Evolutionary conservation across 2,797 vertebrate genomes (phyloP), one percentile per base, ranked within the genome.

Genomic region (Threskiornis aethiopicus): DNA sequence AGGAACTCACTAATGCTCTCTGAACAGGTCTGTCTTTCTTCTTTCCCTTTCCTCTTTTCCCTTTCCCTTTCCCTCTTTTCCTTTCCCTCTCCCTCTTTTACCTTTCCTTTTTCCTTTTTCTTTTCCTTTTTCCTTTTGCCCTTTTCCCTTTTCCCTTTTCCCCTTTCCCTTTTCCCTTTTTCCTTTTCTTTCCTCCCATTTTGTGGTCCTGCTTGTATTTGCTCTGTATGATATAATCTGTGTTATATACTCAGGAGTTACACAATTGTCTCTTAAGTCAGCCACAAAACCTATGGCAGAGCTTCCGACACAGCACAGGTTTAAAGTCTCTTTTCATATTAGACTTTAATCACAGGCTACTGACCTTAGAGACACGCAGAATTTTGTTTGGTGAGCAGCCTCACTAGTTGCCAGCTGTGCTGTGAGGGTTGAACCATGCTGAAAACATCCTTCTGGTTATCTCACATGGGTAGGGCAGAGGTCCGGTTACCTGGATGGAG

Each of bases 391-490:
- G 18, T 47, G 62, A 91, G 52, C 35, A 62, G 25, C 33, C 13
- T 84, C n/a, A 62, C 51, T 13, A 46, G 22, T 10, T 82, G 10
- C 19, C 31, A 31, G 22, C 15, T 42, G 46, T 61, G 57, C 29
- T 46, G 22, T 31, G n/a, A 58, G 58, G 22, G 12, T 16, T 71
- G 35, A 58, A 24, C 9, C 35, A 6, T 7, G 15, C 29, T 70
- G 81, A 69, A 72, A 80, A 39, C 1, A 0, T 64, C 31, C 29
- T 80, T 55, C 49, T 66, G 70, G 11, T 62, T 66, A 9, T 73
- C 0, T 0, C 35, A 35, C 21, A 1, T 31, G 17, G n/a, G 13
- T 35, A 16, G 18, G 24, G 61, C 26, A 51, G 31, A 31, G 5
- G 19, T 55, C n/a, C 12, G 4, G 18, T 44, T 75, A 28, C 29